Evolutionary conservation across 1,140 invertebrate genomes (phyloP).

Genomic region (Myzus persicae): DNA sequence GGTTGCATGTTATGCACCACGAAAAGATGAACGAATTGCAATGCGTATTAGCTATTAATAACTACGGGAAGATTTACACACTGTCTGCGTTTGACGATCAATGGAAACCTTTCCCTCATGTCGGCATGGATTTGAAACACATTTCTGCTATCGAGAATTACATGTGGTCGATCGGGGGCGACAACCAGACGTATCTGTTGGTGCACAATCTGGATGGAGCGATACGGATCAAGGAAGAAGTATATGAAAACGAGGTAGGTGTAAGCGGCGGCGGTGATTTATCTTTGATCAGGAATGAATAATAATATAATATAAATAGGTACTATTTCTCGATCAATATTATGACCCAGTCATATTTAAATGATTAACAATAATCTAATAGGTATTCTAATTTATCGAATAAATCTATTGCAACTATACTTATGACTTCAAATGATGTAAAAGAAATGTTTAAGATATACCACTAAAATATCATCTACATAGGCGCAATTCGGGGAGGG

Average conservation of each 20-base stretch:
- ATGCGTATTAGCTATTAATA: constrained; percentile 85
- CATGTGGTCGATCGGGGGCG: constrained; percentile 90
- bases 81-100: constrained; percentile 78
- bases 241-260: constrained; percentile 89
- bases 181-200: constrained; percentile 90
- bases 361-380: too few relatives aligned
- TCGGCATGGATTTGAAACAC: constrained; percentile 86
- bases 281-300: neutral
- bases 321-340: too few relatives aligned
- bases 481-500: too few relatives aligned
- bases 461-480: too few relatives aligned
- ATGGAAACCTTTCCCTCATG: constrained; percentile 85
- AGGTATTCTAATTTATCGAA: too few relatives aligned
- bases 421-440: too few relatives aligned
- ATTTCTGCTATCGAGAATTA: constrained; percentile 82
- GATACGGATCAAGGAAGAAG: constrained; percentile 86
- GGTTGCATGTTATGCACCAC: neutral
- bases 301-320: too few relatives aligned
- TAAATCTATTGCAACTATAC: too few relatives aligned
- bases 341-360: too few relatives aligned
- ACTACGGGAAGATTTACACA: constrained; percentile 84
- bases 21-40: constrained; percentile 61
- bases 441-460: too few relatives aligned
- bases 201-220: constrained; percentile 88
- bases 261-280: neutral